These are phyloP conservation scores for Paelopatides confundens DNA, from an alignment of 53 echinoderm and acorn worm species.

Conservation along the genomic window DNA sequence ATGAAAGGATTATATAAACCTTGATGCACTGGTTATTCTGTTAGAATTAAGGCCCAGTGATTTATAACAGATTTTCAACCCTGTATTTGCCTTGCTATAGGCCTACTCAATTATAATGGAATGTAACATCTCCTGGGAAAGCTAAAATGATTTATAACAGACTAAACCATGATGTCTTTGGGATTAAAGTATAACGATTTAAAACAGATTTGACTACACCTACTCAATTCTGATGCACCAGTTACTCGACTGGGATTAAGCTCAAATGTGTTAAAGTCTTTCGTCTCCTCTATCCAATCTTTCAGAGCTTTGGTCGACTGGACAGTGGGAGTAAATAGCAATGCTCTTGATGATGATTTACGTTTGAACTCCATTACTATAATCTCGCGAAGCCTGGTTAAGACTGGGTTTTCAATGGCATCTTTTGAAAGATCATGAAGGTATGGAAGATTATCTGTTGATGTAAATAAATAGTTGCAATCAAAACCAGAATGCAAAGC, in stretches of 20 bases:
- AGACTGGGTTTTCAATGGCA: background rate
- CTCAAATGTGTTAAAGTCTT: background rate
- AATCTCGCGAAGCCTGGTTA: conserved; percentile 2
- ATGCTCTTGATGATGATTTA: background rate
- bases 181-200: no score
- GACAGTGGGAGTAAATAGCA: conserved; percentile 30
- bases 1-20: no score
- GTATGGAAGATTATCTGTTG: conserved; percentile 6
- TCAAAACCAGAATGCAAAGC: no score
- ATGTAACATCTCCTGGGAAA: no score
- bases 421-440: background rate
- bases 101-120: no score
- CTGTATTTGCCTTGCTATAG: no score
- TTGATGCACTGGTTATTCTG: no score
- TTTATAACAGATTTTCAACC: no score
- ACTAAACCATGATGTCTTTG: no score
- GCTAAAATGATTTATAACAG: no score
- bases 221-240: conserved; percentile 28
- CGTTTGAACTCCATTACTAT: conserved; percentile 1
- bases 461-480: background rate
- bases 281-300: conserved; percentile 35
- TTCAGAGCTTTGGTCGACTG: conserved; percentile 42
- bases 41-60: no score
- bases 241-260: conserved; percentile 42
- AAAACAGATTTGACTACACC: no score